Base-by-base conservation (phyloP, 2,888 invertebrate genomes). In the Dascillus cervinus region DNA sequence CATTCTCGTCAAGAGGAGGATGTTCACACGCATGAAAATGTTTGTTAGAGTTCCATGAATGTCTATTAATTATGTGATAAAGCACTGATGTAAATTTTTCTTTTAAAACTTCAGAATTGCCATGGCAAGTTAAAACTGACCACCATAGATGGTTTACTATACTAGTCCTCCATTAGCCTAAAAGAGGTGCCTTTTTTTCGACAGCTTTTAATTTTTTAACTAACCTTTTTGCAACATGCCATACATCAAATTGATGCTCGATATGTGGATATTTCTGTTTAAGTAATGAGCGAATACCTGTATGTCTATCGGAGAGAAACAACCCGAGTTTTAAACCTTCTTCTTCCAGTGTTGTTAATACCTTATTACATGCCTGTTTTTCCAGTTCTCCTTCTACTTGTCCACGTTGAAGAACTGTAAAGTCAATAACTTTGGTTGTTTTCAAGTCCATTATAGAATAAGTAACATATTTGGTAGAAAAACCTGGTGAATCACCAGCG, bases 271-370 rank as follows among this genome's bases (percentile, higher is more conserved):
- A 39, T 13, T 29, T 17, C 5, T 27, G 33, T 31, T 26, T 32
- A 8, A 41, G 27, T 17, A 39, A 22, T 17, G 23, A 21, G 13
- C 32, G 33, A 11, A 45, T 30, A 11, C 37, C 34, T 22, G 33
- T 24, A 33, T 41, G 39, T 26, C 39, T 29, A 23, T 43, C 41
- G 11, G 39, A 41, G n/a, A 45, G 24, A 32, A 43, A 41, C 17
- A 43, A 27, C 11, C 29, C 31, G 15, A 37, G 29, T 32, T 32
- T 11, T 22, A 11, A 8, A 11, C 19, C 42, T 22, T 41, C 15
- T 27, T 28, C 27, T n/a, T 13, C 15, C 20, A 44, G 25, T 13
- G 38, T 23, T n/a, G n/a, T n/a, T n/a, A n/a, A n/a, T n/a, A n/a
- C n/a, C 26, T 34, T 35, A 26, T 43, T 29, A 27, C 36, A 39